Evolutionary conservation across 2,888 invertebrate genomes (phyloP), one percentile per base, ranked within the genome.

Genomic region (Podotricha telesiphe): DNA sequence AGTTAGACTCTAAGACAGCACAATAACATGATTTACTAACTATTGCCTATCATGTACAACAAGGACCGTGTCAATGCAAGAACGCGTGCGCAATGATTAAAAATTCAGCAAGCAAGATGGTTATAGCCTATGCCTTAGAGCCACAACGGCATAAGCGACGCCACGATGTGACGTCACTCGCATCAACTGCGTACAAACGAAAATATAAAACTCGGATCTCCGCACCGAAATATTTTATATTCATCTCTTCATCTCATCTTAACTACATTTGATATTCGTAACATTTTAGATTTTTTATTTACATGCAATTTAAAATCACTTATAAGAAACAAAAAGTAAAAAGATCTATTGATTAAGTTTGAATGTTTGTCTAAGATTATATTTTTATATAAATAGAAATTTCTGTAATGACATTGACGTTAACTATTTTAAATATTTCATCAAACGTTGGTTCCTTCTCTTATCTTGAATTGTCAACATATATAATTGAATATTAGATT

Each of bases 21-120:
- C 79, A 76, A 80, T 82, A 80, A 77, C 88, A 88, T 87, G 80
- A 79, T 87, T 81, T 75, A 71, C 28, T 68, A 68, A 68, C 42
- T 56, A 61, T 56, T 65, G 69, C 68, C 61, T 71, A 67, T 63
- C 66, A 45, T 65, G 64, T 45, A 48, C 53, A 51, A 55, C 65
- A 67, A 67, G 70, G 65, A 73, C 84, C 78, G 76, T 73, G 70
- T 72, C 70, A 70, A 71, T 71, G 71, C 72, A 72, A 73, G 74
- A 76, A 79, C 84, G 82, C 83, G 80, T 82, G 80, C 81, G 81
- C 80, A 88, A 84, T 87, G 86, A 83, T 70, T 72, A 77, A 78
- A 56, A 69, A 68, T 69, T 65, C 63, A 59, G 65, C 67, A 68
- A 70, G 55, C 64, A 65, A 61, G 67, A 67, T 73, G 70, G 68